Conservation (phyloP, 2,113 vertebrate species). For the Cyprinodon tularosa region DNA sequence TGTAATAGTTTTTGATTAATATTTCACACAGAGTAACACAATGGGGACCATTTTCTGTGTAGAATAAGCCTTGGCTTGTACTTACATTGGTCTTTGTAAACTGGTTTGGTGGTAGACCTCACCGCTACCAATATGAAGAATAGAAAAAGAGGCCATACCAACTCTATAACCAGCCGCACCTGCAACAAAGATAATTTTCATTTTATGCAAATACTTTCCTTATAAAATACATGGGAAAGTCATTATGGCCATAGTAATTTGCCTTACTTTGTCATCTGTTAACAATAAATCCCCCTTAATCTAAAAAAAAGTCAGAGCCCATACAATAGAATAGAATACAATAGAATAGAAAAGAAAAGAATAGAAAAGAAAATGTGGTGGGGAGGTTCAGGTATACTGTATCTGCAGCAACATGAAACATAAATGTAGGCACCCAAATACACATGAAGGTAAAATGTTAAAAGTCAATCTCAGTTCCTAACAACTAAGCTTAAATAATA, state of each 20-base stretch:
- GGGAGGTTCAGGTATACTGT: too few species aligned
- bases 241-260: not conserved
- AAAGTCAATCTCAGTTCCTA: too few species aligned
- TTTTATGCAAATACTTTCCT: slow-evolving; percentile 13
- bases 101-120: slow-evolving; percentile 87
- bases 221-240: not conserved
- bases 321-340: not conserved
- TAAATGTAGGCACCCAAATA: too few species aligned
- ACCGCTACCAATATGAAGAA: slow-evolving; percentile 95
- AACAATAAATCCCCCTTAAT: not conserved
- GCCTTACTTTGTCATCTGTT: not conserved
- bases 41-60: not conserved
- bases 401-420: too few species aligned
- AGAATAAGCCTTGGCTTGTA: slow-evolving; percentile 41
- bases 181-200: slow-evolving; percentile 57
- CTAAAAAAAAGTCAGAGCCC: not conserved
- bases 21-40: not conserved
- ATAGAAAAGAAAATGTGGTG: too few species aligned
- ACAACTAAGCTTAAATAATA: not conserved
- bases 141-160: slow-evolving; percentile 95
- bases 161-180: slow-evolving; percentile 90
- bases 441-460: too few species aligned
- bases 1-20: not conserved
- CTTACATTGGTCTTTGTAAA: slow-evolving; percentile 94
- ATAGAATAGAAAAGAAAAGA: not conserved